A percentile compares a stretch with the other conserved stretches of the same genome.
phyloP scores from a whole-genome alignment of 2,797 vertebrate genomes.

The Pseudopleuronectes americanus region DNA sequence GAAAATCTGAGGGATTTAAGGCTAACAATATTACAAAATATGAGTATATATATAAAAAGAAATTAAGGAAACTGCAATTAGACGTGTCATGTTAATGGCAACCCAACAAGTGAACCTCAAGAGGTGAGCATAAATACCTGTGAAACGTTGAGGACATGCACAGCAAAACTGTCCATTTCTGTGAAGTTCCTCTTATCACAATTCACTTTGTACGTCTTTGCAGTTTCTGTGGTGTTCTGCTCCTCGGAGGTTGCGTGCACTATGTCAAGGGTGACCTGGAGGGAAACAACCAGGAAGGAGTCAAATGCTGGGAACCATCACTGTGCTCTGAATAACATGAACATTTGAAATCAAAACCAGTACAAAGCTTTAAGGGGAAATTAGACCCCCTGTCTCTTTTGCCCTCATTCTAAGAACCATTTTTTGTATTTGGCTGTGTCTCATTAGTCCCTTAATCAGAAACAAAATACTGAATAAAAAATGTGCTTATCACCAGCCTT shows the following conservation, averaged over 20 bases:
- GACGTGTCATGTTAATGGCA: neutral
- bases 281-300: neutral
- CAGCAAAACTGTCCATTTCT: conserved; percentile 78
- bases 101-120: neutral
- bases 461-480: too few species aligned
- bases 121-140: conserved; percentile 82
- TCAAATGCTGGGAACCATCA: neutral
- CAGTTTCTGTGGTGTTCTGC: conserved; percentile 86
- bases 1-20: neutral
- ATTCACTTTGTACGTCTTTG: conserved; percentile 91
- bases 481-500: too few species aligned
- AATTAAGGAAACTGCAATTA: neutral
- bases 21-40: too few species aligned
- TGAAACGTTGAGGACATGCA: conserved; percentile 91
- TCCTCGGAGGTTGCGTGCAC: conserved; percentile 75
- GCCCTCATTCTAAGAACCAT: too few species aligned
- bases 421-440: too few species aligned
- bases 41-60: neutral
- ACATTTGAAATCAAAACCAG: neutral
- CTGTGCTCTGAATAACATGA: neutral
- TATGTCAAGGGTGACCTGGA: conserved; percentile 77
- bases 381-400: too few species aligned
- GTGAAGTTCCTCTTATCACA: conserved; percentile 91
- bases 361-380: neutral
- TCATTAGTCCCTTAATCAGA: too few species aligned